These are phyloP conservation scores for Lepidurus arcticus DNA, from an alignment of 1,140 invertebrate species.

Conservation along the genomic window DNA sequence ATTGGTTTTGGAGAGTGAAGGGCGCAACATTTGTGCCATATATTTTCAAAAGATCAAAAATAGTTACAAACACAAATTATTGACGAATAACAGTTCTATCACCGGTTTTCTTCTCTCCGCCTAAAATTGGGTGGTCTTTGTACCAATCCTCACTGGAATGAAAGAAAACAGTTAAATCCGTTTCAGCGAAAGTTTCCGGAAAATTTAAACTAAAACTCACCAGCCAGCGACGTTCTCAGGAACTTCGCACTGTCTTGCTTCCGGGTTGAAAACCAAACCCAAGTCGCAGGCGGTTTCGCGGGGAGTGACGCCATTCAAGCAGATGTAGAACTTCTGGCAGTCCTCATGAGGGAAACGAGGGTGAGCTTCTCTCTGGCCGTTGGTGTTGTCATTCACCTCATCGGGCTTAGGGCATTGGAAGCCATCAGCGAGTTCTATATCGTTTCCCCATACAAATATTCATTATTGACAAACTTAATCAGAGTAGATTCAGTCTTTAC, in stretches of 20 bases:
- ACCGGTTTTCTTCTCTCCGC: conserved; percentile 34
- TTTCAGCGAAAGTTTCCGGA: neutral
- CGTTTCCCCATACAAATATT: neutral
- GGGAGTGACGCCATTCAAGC: conserved; percentile 75
- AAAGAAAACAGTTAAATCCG: conserved; percentile 25
- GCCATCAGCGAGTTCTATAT: conserved; percentile 61
- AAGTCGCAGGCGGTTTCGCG: conserved; percentile 75
- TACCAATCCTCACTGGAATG: conserved; percentile 75
- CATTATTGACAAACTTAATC: neutral
- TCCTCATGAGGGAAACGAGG: conserved; percentile 80
- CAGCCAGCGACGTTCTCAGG: conserved; percentile 83
- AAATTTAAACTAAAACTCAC: conserved; percentile 48
- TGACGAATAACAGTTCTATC: conserved; percentile 28
- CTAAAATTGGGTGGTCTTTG: conserved; percentile 56
- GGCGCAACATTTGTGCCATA: neutral
- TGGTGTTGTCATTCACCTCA: conserved; percentile 24
- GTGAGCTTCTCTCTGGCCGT: conserved; percentile 59
- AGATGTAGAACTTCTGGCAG: conserved; percentile 84
- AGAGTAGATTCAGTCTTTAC: conserved; percentile 24
- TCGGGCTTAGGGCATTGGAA: conserved; percentile 62
- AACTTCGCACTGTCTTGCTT: conserved; percentile 69
- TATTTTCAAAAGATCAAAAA: conserved; percentile 22
- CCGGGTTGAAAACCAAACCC: conserved; percentile 80
- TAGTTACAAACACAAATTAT: neutral
- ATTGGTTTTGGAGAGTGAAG: neutral